phyloP scores from a whole-genome alignment of 2,113 vertebrate species.

The Burhinus bistriatus region DNA sequence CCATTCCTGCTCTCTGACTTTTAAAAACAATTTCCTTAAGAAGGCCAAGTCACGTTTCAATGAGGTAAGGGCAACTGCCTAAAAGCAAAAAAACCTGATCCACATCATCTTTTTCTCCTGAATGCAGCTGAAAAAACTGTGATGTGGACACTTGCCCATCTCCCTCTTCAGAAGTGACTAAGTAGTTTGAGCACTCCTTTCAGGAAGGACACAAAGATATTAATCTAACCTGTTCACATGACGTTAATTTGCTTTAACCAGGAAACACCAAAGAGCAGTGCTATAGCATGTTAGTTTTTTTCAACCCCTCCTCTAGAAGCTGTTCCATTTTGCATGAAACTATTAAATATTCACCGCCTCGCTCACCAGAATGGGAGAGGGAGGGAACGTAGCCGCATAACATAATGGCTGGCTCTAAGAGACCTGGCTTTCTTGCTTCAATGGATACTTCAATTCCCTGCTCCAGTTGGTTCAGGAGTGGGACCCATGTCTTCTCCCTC shows the following conservation, averaged over 20 bases:
- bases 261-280: background rate
- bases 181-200: background rate
- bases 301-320: background rate
- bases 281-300: background rate
- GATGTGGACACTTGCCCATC: background rate
- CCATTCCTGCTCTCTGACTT: background rate
- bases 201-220: background rate
- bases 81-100: background rate
- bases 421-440: slow-evolving; percentile 25
- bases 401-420: background rate
- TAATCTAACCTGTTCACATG: background rate
- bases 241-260: background rate
- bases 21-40: background rate
- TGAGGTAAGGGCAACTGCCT: background rate
- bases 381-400: background rate
- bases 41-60: background rate
- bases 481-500: background rate
- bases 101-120: background rate
- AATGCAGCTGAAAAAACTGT: background rate
- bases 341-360: slow-evolving; percentile 43
- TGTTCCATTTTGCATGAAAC: slow-evolving; percentile 27
- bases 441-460: slow-evolving; percentile 39
- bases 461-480: slow-evolving; percentile 31
- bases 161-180: background rate
- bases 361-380: background rate